phyloP scores from a whole-genome alignment of 2,888 invertebrate genomes.

The Rhagophthalmus giganteus region DNA sequence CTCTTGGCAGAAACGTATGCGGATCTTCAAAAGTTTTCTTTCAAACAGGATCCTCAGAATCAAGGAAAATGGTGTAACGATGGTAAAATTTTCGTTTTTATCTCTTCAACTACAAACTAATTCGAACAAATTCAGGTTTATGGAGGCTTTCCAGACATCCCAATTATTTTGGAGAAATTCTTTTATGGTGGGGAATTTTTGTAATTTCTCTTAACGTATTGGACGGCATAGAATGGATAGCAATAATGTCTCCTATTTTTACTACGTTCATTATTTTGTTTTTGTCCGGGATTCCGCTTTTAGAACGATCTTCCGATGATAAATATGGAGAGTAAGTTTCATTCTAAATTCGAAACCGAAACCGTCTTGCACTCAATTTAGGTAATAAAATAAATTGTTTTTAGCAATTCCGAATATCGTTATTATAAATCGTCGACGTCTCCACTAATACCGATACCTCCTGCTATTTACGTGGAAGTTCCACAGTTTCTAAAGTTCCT shows the following conservation, averaged over 20 bases:
- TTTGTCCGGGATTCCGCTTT: conserved; percentile 85
- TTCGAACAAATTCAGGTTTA: conserved; percentile 42
- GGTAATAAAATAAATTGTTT: no score
- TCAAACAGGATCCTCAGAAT: conserved; percentile 84
- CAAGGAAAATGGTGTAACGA: conserved; percentile 93
- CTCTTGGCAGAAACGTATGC: conserved; percentile 87
- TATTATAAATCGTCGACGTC: conserved; percentile 88
- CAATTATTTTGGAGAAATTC: conserved; percentile 92
- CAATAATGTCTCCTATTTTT: conserved; percentile 84
- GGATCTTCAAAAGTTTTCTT: conserved; percentile 89
- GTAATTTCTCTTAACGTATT: conserved; percentile 85
- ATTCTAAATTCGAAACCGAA: no score
- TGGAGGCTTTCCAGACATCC: conserved; percentile 91
- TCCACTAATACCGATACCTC: conserved; percentile 86
- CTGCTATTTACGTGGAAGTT: conserved; percentile 83
- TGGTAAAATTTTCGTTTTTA: conserved; percentile 58
- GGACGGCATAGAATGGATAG: conserved; percentile 83
- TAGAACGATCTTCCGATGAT: conserved; percentile 86
- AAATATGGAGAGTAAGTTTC: conserved; percentile 78
- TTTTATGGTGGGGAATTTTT: conserved; percentile 93
- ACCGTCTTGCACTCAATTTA: not conserved
- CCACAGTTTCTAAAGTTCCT: conserved; percentile 81
- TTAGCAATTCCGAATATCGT: conserved; percentile 79
- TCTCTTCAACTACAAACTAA: not conserved
- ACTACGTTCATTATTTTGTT: conserved; percentile 85